Evolutionary conservation across 2,888 invertebrate species (phyloP), one percentile per base, ranked within the genome.

Genomic region (Smittia sp.): DNA sequence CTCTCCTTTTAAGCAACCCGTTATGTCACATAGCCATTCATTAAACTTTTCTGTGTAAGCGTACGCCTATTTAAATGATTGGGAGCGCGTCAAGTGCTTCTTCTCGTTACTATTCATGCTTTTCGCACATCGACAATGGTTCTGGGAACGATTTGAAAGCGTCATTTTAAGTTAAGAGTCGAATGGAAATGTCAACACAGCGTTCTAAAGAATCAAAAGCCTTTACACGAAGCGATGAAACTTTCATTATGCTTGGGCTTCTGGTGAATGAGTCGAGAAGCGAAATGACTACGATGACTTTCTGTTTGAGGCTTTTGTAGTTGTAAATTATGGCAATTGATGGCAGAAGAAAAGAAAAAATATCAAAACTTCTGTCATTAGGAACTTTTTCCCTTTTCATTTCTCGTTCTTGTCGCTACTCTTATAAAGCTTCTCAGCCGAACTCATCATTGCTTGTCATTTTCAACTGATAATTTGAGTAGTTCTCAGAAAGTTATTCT

Each of bases 311-410:
- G 18, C 63, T 63, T 25, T 63, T 63, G 13, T 66, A 38, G 66
- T 11, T 39, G 39, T 11, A 66, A 66, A 66, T 66, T 66, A 66
- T 39, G 39, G 66, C 39, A 66, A 66, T 66, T 66, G 66, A 66
- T 11, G 38, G 39, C 15, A 66, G 11, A 38, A 66, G 65, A 20
- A 38, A 27, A 66, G 66, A 32, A 66, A n/a, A n/a, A n/a, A 32
- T 39, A 66, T 66, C 66, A 66, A 39, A 66, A 66, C 66, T 66
- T 66, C 66, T 66, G 66, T 66, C 66, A 66, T 66, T 66, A 66
- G 66, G 7, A 39, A 32, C 20, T 38, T 66, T 66, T 39, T 38
- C 39, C 13, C 25, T 18, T 63, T 63, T 11, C 15, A 20, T 25
- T 66, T 66, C 66, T 38, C 25, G 20, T 38, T 38, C 39, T 66